Percentiles rank a stretch among this genome's conserved stretches.
These are phyloP conservation scores for Motacilla alba DNA, from an alignment of 2,113 vertebrate species.

Conservation along the genomic window DNA sequence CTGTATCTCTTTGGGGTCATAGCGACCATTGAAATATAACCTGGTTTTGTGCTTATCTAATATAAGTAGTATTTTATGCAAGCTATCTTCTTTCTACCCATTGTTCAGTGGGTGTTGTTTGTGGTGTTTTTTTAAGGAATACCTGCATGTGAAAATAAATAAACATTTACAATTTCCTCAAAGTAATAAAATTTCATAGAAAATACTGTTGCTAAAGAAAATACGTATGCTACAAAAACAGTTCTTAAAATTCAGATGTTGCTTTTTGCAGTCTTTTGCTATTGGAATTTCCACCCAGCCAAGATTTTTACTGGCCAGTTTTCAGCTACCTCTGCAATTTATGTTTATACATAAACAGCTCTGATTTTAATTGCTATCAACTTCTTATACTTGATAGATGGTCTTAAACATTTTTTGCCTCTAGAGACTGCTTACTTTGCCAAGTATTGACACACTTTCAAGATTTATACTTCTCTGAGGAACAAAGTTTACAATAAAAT, in stretches of 20 bases:
- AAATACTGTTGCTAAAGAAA: slow-evolving; percentile 2
- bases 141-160: neutral
- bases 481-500: slow-evolving; percentile 71
- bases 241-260: slow-evolving; percentile 55
- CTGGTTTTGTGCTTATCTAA: neutral
- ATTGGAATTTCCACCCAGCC: slow-evolving; percentile 9
- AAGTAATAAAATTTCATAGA: neutral
- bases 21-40: neutral
- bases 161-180: neutral
- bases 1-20: neutral
- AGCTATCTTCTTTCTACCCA: neutral
- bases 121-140: neutral
- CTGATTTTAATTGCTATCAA: slow-evolving; percentile 67
- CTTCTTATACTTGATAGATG: slow-evolving; percentile 62
- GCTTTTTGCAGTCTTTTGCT: slow-evolving; percentile 10
- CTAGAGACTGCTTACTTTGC: slow-evolving; percentile 69
- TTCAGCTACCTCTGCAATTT: slow-evolving; percentile 47
- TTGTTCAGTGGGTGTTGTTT: neutral
- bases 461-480: slow-evolving; percentile 74
- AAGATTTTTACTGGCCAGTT: slow-evolving; percentile 46
- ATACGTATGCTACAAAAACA: neutral
- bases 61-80: neutral
- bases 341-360: slow-evolving; percentile 62
- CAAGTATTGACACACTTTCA: slow-evolving; percentile 70
- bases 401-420: slow-evolving; percentile 71